Conservation (phyloP, 2,113 vertebrate genomes). For the Xenopus tropicalis region DNA sequence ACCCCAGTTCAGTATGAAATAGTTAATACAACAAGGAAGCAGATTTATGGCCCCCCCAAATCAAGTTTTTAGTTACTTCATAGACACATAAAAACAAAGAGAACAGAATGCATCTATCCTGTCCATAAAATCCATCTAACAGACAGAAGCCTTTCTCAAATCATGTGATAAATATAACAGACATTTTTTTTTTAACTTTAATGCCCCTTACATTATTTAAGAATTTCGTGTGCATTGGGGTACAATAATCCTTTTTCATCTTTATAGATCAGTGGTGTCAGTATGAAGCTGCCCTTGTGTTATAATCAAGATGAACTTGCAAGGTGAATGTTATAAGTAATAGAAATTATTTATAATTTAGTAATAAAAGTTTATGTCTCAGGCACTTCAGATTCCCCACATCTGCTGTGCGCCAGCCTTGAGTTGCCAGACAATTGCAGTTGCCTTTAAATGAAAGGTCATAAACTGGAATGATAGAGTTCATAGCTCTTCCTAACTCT, state of each 20-base stretch:
- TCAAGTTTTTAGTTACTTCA: background rate
- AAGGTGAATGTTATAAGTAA: conserved; percentile 73
- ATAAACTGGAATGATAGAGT: conserved; percentile 70
- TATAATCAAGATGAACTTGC: conserved; percentile 80
- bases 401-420: conserved; percentile 68
- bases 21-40: too few species aligned
- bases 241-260: conserved; percentile 50
- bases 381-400: conserved; percentile 68
- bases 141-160: background rate
- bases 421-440: conserved; percentile 70
- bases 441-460: conserved; percentile 72
- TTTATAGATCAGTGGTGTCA: conserved; percentile 54
- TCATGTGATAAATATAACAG: background rate
- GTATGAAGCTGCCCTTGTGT: conserved; percentile 62
- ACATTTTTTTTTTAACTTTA: conserved; percentile 23
- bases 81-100: background rate
- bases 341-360: conserved; percentile 83
- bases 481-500: conserved; percentile 59
- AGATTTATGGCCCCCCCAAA: background rate
- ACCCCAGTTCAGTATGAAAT: too few species aligned
- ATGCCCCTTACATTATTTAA: conserved; percentile 33
- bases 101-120: background rate
- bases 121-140: background rate
- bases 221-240: conserved; percentile 25
- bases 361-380: conserved; percentile 80